Conservation (phyloP, 1,140 invertebrate species). For the Oryctes rhinoceros region DNA sequence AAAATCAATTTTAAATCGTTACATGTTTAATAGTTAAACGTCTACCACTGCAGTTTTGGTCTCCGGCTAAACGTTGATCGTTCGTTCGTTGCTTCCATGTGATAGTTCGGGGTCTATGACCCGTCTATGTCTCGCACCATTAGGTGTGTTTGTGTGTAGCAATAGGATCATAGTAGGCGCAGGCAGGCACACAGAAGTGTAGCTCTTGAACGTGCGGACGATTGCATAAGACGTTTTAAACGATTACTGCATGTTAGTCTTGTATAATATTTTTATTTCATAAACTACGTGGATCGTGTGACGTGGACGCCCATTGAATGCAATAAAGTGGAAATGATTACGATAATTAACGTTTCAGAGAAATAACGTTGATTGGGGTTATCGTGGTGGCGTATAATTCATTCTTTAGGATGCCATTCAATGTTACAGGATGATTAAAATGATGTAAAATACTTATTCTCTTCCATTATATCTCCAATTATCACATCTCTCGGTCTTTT, state of each 20-base stretch:
- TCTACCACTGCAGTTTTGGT: background rate
- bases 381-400: too few species aligned
- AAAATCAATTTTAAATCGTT: background rate
- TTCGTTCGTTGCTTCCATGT: background rate
- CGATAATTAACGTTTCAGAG: too few species aligned
- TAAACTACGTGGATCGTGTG: background rate
- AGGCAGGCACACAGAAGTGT: background rate
- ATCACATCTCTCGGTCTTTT: too few species aligned
- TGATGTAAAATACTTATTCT: too few species aligned
- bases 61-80: background rate
- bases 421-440: too few species aligned
- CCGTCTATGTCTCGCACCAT: constrained; percentile 17
- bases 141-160: background rate
- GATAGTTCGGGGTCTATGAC: constrained; percentile 8
- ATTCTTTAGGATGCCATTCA: too few species aligned
- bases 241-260: background rate
- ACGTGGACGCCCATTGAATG: too few species aligned
- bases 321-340: too few species aligned
- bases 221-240: background rate
- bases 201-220: background rate
- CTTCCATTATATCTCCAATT: too few species aligned
- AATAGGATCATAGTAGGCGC: background rate
- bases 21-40: background rate
- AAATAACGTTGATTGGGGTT: too few species aligned
- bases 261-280: constrained; percentile 1